Base-by-base conservation (phyloP, 1,140 invertebrate species). In the Lordiphosa stackelbergi region DNA sequence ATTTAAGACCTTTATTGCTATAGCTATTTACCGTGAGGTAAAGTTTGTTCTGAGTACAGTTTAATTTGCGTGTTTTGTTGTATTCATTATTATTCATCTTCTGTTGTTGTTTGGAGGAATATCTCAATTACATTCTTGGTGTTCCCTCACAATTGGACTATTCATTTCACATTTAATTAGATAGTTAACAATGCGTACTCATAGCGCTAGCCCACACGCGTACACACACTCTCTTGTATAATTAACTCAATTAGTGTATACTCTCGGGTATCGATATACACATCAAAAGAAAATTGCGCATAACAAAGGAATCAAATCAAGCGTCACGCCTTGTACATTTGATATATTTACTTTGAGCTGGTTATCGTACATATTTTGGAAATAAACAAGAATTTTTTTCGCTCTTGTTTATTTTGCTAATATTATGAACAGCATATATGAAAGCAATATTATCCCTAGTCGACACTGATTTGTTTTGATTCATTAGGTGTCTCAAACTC, bases 91-190 rank as follows among this genome's bases (percentile, higher is more conserved):
- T 46, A 31, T 8, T 22, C 7, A 12, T 31, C 31, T 4, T 22
- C 37, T 31, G 35, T 43, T 46, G 24, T 6, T 19, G 31, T 13
- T 36, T 37, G 2, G 7, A 24, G 34, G 55, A 43, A 66, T 56
- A 65, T 59, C 46, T 34, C 45, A 51, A 47, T 60, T 54, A 52
- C 64, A 48, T 28, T 28, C 40, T 31, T 37, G 24, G 53, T 53
- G 42, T 58, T 71, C 40, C 13, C 38, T 37, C 52, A 19, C 11
- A n/a, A 16, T 51, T 45, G 5, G 53, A 42, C 57, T 53, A 68
- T 63, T 55, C 53, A 68, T 81, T 79, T 64, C 57, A 31, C 41
- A 75, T 58, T 60, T 75, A 75, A 81, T 81, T 75, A 58, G 53
- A 81, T 71, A 52, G 48, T 70, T 34, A 57, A 37, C 53, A 40